A percentile compares a stretch with the other conserved stretches of the same genome.
These are phyloP conservation scores for Sorex araneus DNA, from an alignment of 2,113 vertebrate genomes.

Conservation along the genomic window DNA sequence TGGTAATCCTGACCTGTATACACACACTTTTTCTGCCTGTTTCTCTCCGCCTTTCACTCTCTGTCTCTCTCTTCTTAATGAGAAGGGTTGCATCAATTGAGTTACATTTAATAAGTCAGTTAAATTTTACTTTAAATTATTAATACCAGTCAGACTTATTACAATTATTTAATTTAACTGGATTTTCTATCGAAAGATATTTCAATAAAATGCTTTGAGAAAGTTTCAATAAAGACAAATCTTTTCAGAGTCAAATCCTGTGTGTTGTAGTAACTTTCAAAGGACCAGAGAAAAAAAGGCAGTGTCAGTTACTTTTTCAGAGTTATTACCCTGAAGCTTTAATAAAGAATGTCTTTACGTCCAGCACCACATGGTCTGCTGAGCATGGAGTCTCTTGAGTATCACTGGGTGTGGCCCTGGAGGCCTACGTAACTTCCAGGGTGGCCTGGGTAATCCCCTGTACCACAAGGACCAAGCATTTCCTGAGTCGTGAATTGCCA, in stretches of 20 bases:
- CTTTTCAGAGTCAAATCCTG: conserved; percentile 10
- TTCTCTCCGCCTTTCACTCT: no score
- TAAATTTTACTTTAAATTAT: conserved; percentile 33
- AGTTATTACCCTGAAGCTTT: background rate
- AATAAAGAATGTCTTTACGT: background rate
- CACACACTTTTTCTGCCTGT: background rate
- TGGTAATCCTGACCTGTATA: background rate
- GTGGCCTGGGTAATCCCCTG: no score
- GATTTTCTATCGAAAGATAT: conserved; percentile 30
- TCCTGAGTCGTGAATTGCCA: no score
- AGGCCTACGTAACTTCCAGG: no score
- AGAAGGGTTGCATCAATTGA: background rate
- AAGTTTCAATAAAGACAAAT: conserved; percentile 28
- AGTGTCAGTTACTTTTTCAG: background rate
- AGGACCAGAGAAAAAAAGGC: background rate
- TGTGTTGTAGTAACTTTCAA: background rate
- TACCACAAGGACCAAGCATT: no score
- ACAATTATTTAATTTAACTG: conserved; percentile 36
- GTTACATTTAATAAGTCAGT: conserved; percentile 48
- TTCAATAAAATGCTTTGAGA: background rate
- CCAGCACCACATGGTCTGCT: background rate
- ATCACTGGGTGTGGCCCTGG: no score
- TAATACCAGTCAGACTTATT: background rate
- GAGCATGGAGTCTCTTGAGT: no score
- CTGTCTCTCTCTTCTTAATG: background rate